Evolutionary conservation across 1,140 invertebrate genomes (phyloP).

Genomic region (Acromyrmex heyeri): DNA sequence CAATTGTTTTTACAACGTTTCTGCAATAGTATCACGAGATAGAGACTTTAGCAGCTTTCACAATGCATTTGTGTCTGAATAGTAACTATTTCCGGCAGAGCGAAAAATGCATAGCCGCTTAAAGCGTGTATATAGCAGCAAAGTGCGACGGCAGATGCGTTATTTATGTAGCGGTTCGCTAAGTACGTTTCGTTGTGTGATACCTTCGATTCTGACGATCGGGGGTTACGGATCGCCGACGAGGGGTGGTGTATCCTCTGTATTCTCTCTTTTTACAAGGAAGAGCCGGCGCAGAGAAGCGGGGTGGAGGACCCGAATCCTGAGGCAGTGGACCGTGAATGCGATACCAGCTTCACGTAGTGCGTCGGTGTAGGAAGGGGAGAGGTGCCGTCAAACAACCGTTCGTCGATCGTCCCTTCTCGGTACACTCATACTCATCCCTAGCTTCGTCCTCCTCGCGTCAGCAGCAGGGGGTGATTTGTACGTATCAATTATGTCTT

Average conservation of each 20-base stretch:
- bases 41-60: constrained; percentile 24
- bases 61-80: neutral
- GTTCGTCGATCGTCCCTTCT: constrained; percentile 76
- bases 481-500: constrained; percentile 79
- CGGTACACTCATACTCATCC: constrained; percentile 58
- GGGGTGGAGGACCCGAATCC: constrained; percentile 75
- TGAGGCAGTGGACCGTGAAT: constrained; percentile 80
- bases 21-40: neutral
- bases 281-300: constrained; percentile 68
- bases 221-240: constrained; percentile 69
- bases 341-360: constrained; percentile 78
- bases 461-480: constrained; percentile 77
- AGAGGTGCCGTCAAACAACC: constrained; percentile 78
- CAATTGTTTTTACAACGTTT: neutral
- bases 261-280: constrained; percentile 70
- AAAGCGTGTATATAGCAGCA: constrained; percentile 28
- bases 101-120: constrained; percentile 55
- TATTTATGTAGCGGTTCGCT: constrained; percentile 67
- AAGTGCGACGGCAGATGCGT: constrained; percentile 57
- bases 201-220: constrained; percentile 66
- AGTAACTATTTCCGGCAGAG: constrained; percentile 6
- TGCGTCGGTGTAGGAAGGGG: constrained; percentile 64
- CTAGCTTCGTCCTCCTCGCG: constrained; percentile 59
- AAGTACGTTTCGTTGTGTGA: constrained; percentile 68
- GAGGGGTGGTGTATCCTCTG: constrained; percentile 60